A percentile compares a stretch with the other conserved stretches of the same genome.
phyloP scores from a whole-genome alignment of 30 jellyfish, hydroid and myxozoan species.

The Hydra vulgaris region DNA sequence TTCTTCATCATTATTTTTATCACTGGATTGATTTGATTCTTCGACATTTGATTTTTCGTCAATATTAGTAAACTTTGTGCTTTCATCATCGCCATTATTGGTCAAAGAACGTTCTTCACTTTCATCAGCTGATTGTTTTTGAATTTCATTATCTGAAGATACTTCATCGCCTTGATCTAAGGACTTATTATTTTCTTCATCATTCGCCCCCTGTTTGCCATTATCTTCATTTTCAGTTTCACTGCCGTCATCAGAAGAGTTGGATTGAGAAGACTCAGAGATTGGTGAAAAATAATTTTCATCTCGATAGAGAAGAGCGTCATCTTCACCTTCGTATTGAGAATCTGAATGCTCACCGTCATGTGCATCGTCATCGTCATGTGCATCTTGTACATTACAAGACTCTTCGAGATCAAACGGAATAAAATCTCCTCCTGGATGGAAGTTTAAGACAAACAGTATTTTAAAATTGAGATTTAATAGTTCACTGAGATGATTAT shows the following conservation, averaged over 20 bases:
- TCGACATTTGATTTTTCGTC: too few relatives aligned
- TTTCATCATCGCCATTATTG: too few relatives aligned
- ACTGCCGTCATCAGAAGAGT: neutral
- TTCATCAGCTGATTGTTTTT: neutral
- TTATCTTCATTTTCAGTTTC: neutral
- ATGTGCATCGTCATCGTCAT: too few relatives aligned
- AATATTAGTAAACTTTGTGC: too few relatives aligned
- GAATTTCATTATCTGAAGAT: neutral
- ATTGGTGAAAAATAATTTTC: slow-evolving; percentile 11
- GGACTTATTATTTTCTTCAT: neutral
- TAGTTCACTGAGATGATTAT: too few relatives aligned
- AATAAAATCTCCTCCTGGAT: neutral
- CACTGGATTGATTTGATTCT: too few relatives aligned
- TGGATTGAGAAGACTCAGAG: neutral
- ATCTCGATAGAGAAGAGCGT: slow-evolving; percentile 19
- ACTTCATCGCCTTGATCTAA: neutral
- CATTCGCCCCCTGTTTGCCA: too few relatives aligned
- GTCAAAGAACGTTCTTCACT: neutral
- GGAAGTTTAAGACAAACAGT: too few relatives aligned
- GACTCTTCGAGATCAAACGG: neutral
- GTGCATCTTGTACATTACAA: neutral
- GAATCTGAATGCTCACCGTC: neutral
- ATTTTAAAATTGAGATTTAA: too few relatives aligned
- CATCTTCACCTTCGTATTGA: neutral
- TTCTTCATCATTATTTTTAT: too few relatives aligned